These are phyloP conservation scores for Pegoplata infirma DNA, from an alignment of 2,888 invertebrate genomes.

Conservation along the genomic window DNA sequence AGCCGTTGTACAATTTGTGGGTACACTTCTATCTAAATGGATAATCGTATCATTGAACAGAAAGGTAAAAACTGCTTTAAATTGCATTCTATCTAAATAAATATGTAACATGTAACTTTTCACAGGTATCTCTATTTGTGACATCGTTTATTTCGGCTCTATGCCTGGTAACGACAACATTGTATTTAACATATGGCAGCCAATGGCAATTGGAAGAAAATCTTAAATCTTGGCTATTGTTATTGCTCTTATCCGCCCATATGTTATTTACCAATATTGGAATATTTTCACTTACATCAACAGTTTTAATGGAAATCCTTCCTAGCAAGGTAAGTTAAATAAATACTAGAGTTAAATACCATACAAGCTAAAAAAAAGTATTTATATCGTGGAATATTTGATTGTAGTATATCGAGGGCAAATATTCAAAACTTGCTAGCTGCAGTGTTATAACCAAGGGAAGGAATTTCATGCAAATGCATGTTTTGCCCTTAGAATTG, in stretches of 20 bases:
- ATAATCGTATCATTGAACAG: conserved; percentile 68
- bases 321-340: conserved; percentile 69
- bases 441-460: too few species aligned
- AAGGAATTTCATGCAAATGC: too few species aligned
- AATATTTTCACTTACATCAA: conserved; percentile 70
- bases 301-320: conserved; percentile 71
- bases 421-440: too few species aligned
- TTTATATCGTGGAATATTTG: too few species aligned
- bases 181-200: conserved; percentile 62
- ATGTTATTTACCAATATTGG: conserved; percentile 71
- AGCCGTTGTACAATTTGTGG: conserved; percentile 68
- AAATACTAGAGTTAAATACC: too few species aligned
- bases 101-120: neutral
- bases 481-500: too few species aligned
- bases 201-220: conserved; percentile 56
- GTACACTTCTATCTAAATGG: conserved; percentile 66
- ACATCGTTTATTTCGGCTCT: conserved; percentile 68
- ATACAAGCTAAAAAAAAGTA: too few species aligned
- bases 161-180: conserved; percentile 65
- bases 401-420: too few species aligned
- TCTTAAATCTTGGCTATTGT: conserved; percentile 66
- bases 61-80: conserved; percentile 67
- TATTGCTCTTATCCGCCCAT: conserved; percentile 66
- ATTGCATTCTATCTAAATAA: too few species aligned
- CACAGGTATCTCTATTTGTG: conserved; percentile 68